Evolutionary conservation across 2,797 vertebrate species (phyloP).

Genomic region (Petrocephalus schoutedeni): DNA sequence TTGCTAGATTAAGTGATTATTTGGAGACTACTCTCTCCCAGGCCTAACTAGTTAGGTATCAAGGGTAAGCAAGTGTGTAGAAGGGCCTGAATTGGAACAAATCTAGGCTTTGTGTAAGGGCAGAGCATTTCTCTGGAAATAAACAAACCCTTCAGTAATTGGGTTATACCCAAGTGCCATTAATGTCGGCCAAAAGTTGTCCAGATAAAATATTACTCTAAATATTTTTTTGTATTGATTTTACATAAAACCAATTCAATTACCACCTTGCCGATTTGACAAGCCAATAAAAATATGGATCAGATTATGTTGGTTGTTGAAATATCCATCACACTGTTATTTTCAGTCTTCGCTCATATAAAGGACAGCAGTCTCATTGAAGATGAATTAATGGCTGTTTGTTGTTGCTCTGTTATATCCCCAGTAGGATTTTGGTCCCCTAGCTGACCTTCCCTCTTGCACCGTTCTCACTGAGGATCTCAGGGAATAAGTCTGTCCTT

Average conservation of each 20-base stretch:
- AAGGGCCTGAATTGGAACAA: background rate
- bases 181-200: background rate
- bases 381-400: background rate
- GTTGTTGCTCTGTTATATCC: background rate
- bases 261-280: background rate
- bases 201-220: constrained; percentile 7
- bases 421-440: background rate
- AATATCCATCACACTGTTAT: background rate
- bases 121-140: background rate
- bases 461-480: background rate
- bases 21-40: background rate
- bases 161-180: background rate
- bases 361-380: background rate
- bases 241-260: background rate
- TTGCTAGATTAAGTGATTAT: background rate
- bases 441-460: background rate
- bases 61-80: background rate
- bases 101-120: background rate
- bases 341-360: background rate
- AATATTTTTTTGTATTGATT: background rate
- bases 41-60: background rate
- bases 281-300: background rate
- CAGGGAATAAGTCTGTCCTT: background rate
- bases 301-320: background rate
- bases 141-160: background rate